Evolutionary conservation across 2,113 vertebrate genomes (phyloP).

Genomic region (Daboia siamensis): DNA sequence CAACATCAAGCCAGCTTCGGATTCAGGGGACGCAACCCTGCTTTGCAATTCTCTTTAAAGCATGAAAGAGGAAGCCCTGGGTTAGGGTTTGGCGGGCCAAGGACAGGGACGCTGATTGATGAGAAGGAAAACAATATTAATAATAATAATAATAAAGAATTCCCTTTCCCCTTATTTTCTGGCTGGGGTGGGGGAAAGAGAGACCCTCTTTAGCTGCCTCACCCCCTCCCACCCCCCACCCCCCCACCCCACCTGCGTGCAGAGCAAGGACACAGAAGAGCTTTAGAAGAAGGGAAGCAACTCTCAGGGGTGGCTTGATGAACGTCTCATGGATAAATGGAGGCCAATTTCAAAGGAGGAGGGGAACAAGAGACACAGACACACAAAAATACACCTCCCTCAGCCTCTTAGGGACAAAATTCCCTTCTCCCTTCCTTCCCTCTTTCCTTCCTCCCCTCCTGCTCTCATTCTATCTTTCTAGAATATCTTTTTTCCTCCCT

Average conservation of each 20-base stretch:
- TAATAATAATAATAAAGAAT: too few relatives aligned
- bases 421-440: background rate
- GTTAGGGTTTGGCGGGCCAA: background rate
- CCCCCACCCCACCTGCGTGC: too few relatives aligned
- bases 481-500: too few relatives aligned
- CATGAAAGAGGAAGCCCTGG: background rate
- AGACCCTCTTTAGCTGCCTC: background rate
- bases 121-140: background rate
- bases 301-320: background rate
- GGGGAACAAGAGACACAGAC: background rate
- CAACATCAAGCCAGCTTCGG: background rate
- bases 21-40: background rate
- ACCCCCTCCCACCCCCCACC: background rate
- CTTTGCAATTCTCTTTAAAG: conserved; percentile 24
- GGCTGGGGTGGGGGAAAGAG: background rate
- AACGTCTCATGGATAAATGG: background rate
- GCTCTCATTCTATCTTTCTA: too few relatives aligned
- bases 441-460: too few relatives aligned
- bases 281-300: background rate
- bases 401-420: background rate
- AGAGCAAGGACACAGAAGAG: background rate
- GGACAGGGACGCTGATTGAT: background rate
- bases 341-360: background rate
- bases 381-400: too few relatives aligned
- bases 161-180: background rate